Conservation (phyloP, 2,113 vertebrate genomes). For the Oenanthe melanoleuca region DNA sequence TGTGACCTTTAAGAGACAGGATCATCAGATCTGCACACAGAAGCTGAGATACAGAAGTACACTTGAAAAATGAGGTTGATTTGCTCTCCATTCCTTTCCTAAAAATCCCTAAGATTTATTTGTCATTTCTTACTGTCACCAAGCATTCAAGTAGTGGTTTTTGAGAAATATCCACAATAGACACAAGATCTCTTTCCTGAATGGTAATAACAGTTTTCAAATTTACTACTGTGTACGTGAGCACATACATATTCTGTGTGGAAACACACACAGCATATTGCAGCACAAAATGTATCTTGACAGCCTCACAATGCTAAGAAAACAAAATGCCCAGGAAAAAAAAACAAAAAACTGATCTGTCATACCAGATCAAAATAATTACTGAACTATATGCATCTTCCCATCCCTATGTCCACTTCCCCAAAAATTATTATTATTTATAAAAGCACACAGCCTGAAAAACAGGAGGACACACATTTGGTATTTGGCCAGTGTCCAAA, state of each 20-base stretch:
- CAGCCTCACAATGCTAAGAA: neutral
- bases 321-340: neutral
- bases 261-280: neutral
- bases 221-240: neutral
- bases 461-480: neutral
- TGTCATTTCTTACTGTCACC: neutral
- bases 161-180: neutral
- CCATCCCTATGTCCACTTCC: rapidly evolving
- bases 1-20: conserved; percentile 9
- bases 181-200: neutral
- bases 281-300: neutral
- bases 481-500: neutral
- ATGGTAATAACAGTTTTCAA: neutral
- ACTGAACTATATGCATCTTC: neutral
- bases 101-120: neutral
- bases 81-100: neutral
- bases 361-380: neutral
- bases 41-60: neutral
- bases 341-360: neutral
- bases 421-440: neutral
- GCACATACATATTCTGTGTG: neutral
- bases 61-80: conserved; percentile 1
- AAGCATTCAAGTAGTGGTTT: neutral
- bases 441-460: neutral
- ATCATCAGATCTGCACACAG: neutral